Evolutionary conservation across 2,113 vertebrate species (phyloP).

Genomic region (Carettochelys insculpta): DNA sequence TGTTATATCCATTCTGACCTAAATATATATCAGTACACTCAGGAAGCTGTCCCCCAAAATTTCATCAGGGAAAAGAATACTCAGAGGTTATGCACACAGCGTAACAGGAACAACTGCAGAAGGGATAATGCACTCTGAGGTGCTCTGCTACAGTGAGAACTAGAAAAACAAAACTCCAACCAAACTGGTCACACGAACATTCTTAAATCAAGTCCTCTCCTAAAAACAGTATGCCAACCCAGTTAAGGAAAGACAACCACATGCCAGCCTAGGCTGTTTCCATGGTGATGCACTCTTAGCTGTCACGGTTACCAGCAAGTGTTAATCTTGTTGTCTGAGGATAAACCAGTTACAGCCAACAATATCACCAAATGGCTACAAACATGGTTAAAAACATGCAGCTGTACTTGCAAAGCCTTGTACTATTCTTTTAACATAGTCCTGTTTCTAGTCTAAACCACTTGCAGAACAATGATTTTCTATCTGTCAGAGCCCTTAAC

Average conservation of each 20-base stretch:
- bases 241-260: background rate
- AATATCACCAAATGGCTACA: background rate
- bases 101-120: fast-evolving
- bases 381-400: background rate
- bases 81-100: fast-evolving
- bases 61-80: background rate
- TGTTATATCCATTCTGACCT: fast-evolving
- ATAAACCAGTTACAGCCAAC: constrained; percentile 1
- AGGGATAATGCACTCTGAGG: background rate
- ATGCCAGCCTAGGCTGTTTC: background rate
- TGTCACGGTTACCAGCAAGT: background rate
- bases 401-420: fast-evolving
- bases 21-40: fast-evolving
- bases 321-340: fast-evolving
- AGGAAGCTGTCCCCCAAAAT: fast-evolving
- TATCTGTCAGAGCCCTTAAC: background rate
- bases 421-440: background rate
- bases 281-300: fast-evolving
- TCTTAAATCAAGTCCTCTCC: background rate
- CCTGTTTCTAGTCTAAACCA: background rate
- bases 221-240: background rate
- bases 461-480: background rate
- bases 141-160: background rate
- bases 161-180: background rate
- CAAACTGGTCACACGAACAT: background rate